Percentiles rank a stretch among this genome's conserved stretches.
These are phyloP conservation scores for Troides aeacus DNA, from an alignment of 2,888 invertebrate genomes.

Conservation along the genomic window DNA sequence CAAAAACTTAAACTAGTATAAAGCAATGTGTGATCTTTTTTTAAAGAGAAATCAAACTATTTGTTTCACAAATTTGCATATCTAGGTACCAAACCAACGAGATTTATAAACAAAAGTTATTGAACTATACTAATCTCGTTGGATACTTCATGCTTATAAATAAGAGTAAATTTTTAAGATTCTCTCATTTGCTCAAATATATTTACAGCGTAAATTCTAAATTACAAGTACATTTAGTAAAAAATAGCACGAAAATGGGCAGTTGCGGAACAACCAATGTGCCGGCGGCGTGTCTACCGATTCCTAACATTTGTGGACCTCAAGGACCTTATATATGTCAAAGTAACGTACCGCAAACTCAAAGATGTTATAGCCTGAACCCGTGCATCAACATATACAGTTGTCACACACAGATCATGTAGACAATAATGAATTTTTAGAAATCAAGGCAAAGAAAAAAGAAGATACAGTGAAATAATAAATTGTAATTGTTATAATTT, in stretches of 20 bases:
- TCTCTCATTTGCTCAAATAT: constrained; percentile 24
- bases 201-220: constrained; percentile 10
- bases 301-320: constrained; percentile 23
- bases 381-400: constrained; percentile 75
- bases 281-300: constrained; percentile 24
- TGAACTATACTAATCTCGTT: constrained; percentile 9
- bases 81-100: constrained; percentile 6
- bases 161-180: background rate
- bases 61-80: background rate
- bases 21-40: too few relatives aligned
- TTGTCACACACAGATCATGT: constrained; percentile 71
- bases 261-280: constrained; percentile 26
- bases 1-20: too few relatives aligned
- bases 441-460: constrained; percentile 15
- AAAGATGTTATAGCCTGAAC: constrained; percentile 52
- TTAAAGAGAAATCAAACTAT: background rate
- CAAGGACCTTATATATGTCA: constrained; percentile 42
- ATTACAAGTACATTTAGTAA: constrained; percentile 11
- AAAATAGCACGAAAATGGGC: constrained; percentile 13
- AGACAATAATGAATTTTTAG: constrained; percentile 22
- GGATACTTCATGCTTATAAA: constrained; percentile 23
- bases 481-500: constrained; percentile 26
- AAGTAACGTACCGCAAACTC: constrained; percentile 43
- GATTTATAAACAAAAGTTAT: constrained; percentile 11
- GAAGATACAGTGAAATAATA: constrained; percentile 13